A percentile compares a stretch with the other conserved stretches of the same genome.
Evolutionary conservation across 2,888 invertebrate species (phyloP).

Genomic region (Drosophila bunnanda): DNA sequence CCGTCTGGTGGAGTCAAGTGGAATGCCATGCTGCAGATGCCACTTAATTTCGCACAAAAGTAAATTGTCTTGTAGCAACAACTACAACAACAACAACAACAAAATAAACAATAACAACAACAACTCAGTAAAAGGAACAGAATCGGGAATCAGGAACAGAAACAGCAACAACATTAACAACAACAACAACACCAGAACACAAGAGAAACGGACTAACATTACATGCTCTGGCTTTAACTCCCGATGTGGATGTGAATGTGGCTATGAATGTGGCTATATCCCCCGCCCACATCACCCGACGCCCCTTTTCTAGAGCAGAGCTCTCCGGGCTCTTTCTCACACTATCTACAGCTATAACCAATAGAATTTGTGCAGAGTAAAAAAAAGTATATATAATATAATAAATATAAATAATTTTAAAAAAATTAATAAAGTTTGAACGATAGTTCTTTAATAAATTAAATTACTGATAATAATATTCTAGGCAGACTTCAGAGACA

Average conservation of each 20-base stretch:
- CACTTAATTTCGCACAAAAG: slow-evolving; percentile 83
- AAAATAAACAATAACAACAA: slow-evolving; percentile 36
- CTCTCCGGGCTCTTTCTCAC: slow-evolving; percentile 8
- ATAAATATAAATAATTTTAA: neutral
- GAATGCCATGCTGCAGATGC: slow-evolving; percentile 80
- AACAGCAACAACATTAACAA: slow-evolving; percentile 33
- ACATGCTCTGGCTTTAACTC: slow-evolving; percentile 63
- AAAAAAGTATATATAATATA: neutral
- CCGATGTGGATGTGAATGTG: slow-evolving; percentile 45
- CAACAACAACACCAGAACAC: slow-evolving; percentile 58
- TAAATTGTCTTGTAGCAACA: slow-evolving; percentile 83
- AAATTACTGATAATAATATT: neutral
- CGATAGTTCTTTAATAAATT: neutral
- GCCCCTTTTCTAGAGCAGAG: slow-evolving; percentile 21
- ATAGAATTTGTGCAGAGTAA: slow-evolving; percentile 1
- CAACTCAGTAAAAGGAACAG: slow-evolving; percentile 1
- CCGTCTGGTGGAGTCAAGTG: slow-evolving; percentile 70
- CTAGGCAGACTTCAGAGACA: too few species aligned
- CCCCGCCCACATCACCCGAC: slow-evolving; percentile 48
- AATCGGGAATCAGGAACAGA: slow-evolving; percentile 34
- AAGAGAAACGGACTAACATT: slow-evolving; percentile 75
- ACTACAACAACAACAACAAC: slow-evolving; percentile 50
- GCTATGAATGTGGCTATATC: slow-evolving; percentile 19
- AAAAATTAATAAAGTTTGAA: neutral
- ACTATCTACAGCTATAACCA: slow-evolving; percentile 9